A percentile compares a stretch with the other conserved stretches of the same genome.
Evolutionary conservation across 23 tunicate genomes (phyloP).

Genomic region (Styela plicata): DNA sequence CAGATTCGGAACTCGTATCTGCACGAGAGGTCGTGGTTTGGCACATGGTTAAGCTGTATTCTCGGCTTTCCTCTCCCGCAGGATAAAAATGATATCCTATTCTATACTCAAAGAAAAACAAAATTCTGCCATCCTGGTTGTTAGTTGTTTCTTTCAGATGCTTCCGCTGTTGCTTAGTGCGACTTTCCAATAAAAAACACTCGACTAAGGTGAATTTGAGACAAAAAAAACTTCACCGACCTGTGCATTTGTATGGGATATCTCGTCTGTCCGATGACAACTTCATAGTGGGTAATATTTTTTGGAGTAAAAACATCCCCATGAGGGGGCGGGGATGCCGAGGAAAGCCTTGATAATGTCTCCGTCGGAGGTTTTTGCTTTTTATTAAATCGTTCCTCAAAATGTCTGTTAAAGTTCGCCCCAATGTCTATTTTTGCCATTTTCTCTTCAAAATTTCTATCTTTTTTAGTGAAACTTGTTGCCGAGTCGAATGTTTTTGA

Average conservation of each 20-base stretch:
- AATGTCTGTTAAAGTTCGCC: neutral
- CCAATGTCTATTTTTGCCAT: constrained; percentile 21
- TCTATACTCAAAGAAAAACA: too few relatives aligned
- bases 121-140: too few relatives aligned
- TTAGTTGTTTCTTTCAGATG: too few relatives aligned
- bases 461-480: neutral
- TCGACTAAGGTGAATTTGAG: too few relatives aligned
- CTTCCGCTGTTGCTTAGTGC: too few relatives aligned
- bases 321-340: constrained; percentile 9
- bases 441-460: constrained; percentile 1
- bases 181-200: too few relatives aligned
- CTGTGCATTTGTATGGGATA: constrained; percentile 28
- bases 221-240: too few relatives aligned
- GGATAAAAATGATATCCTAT: too few relatives aligned
- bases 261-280: constrained; percentile 4
- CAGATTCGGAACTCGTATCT: too few relatives aligned
- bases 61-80: too few relatives aligned
- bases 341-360: neutral
- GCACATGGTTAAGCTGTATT: too few relatives aligned
- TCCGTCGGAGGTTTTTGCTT: neutral
- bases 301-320: constrained; percentile 18
- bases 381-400: neutral
- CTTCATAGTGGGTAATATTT: constrained; percentile 18
- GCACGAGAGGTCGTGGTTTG: too few relatives aligned
- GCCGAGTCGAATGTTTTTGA: constrained; percentile 2